Evolutionary conservation across 37 sponge, comb jelly and placozoan genomes (phyloP).

Genomic region (Sycon ciliatum): DNA sequence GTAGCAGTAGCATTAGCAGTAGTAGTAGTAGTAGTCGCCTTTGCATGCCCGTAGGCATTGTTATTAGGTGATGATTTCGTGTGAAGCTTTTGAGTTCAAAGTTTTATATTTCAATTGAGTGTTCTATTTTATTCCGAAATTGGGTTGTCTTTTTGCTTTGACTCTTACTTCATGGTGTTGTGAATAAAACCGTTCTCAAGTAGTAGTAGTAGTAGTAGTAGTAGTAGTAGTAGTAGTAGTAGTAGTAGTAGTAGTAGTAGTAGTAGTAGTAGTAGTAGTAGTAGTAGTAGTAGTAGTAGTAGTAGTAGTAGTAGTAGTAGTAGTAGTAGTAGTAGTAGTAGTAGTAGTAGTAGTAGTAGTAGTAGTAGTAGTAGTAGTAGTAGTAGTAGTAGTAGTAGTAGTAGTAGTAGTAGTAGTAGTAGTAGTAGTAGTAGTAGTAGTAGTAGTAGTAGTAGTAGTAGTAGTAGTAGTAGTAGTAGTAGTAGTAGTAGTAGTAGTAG

Average conservation of each 20-base stretch:
- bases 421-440: not conserved
- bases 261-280: conserved; percentile 6
- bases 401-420: conserved; percentile 1
- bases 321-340: conserved; percentile 6
- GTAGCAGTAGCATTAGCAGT: too few relatives aligned
- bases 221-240: conserved; percentile 8
- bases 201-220: conserved; percentile 6
- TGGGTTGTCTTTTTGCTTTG: too few relatives aligned
- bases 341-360: conserved; percentile 2
- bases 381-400: not conserved
- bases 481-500: conserved; percentile 8
- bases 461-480: conserved; percentile 8
- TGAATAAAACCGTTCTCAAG: too few relatives aligned
- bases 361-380: conserved; percentile 8
- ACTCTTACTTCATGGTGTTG: too few relatives aligned
- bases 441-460: conserved; percentile 6
- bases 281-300: conserved; percentile 2
- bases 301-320: not conserved
- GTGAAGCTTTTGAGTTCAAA: too few relatives aligned
- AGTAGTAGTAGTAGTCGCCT: too few relatives aligned
- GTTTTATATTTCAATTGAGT: too few relatives aligned
- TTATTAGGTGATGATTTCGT: too few relatives aligned
- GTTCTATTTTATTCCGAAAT: too few relatives aligned
- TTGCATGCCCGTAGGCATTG: too few relatives aligned
- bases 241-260: conserved; percentile 8